Conservation (phyloP, 2,888 invertebrate species). For the Hyposoter dolosus region DNA sequence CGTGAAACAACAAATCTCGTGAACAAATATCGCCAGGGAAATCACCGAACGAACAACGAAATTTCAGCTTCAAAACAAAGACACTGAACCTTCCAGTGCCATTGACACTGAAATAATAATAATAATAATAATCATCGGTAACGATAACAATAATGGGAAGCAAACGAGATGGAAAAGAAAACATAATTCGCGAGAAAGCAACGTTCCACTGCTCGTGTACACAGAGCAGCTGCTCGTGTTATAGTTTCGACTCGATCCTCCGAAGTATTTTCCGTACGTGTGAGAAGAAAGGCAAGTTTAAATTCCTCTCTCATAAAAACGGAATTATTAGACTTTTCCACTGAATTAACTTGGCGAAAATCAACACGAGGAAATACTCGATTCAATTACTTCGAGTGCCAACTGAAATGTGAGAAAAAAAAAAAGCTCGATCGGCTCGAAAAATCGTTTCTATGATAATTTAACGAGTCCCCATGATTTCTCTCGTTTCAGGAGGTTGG, state of each 20-base stretch:
- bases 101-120: constrained; percentile 67
- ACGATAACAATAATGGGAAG: constrained; percentile 30
- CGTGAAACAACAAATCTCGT: constrained; percentile 16
- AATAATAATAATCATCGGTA: constrained; percentile 39
- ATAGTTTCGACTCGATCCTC: not conserved
- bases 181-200: constrained; percentile 41
- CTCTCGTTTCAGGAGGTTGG: too few species aligned
- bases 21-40: constrained; percentile 15
- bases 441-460: not conserved
- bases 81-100: constrained; percentile 54
- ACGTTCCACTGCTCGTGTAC: constrained; percentile 21
- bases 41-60: constrained; percentile 10
- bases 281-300: not conserved
- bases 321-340: not conserved
- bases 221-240: constrained; percentile 35
- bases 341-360: not conserved
- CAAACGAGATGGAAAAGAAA: constrained; percentile 29
- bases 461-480: not conserved
- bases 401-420: not conserved
- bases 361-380: not conserved
- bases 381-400: not conserved
- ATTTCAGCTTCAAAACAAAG: constrained; percentile 6
- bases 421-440: not conserved
- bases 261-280: not conserved
- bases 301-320: not conserved